A percentile compares a stretch with the other conserved stretches of the same genome.
These are phyloP conservation scores for Acrocephalus arundinaceus DNA, from an alignment of 2,113 vertebrate genomes.

Conservation along the genomic window DNA sequence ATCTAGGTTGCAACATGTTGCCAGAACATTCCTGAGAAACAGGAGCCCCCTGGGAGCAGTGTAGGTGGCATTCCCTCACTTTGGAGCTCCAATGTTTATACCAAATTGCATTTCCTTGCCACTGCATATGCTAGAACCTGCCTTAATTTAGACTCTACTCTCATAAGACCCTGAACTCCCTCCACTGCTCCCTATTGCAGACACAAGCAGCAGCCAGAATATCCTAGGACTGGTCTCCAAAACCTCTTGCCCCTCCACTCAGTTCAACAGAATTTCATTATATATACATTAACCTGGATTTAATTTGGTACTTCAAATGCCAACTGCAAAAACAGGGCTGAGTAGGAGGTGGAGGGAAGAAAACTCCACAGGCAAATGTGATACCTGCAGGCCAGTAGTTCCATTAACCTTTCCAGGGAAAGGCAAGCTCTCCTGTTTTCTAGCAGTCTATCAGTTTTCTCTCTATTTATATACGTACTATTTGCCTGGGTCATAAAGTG, in stretches of 20 bases:
- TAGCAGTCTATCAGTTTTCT: slow-evolving; percentile 17
- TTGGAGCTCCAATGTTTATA: background rate
- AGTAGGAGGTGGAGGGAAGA: background rate
- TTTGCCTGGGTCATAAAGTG: background rate
- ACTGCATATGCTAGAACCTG: background rate
- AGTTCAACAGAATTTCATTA: background rate
- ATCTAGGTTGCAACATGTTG: background rate
- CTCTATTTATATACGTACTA: background rate
- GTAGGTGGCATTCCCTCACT: background rate
- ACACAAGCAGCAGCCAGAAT: background rate
- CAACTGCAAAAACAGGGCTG: background rate
- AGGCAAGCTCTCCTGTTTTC: background rate
- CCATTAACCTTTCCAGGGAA: slow-evolving; percentile 7
- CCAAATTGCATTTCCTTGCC: background rate
- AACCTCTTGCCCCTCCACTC: background rate
- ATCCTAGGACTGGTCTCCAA: background rate
- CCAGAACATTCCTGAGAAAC: slow-evolving; percentile 45
- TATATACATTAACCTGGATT: background rate
- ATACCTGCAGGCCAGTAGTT: background rate
- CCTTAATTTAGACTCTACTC: slow-evolving; percentile 27
- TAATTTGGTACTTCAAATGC: background rate
- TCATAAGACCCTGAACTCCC: background rate
- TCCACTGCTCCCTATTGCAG: background rate
- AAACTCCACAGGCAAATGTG: background rate
- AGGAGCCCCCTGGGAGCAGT: background rate